Percentiles rank a stretch among this genome's conserved stretches.
These are phyloP conservation scores for Phalera bucephala DNA, from an alignment of 2,888 invertebrate species.

Conservation along the genomic window DNA sequence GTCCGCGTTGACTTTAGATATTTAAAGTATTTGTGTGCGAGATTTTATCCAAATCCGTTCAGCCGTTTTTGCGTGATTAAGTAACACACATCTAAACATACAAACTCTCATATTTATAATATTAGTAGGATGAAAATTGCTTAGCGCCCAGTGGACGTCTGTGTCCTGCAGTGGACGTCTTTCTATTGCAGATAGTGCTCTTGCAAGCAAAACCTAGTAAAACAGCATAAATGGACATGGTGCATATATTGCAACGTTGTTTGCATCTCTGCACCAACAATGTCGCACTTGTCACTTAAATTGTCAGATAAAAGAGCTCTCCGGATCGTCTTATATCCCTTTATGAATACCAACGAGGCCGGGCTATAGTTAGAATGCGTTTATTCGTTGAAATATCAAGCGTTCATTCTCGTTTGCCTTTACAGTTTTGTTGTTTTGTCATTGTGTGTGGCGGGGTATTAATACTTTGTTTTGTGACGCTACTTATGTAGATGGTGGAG, in stretches of 20 bases:
- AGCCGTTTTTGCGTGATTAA: too few relatives aligned
- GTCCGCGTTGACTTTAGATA: too few relatives aligned
- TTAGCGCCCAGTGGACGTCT: too few relatives aligned
- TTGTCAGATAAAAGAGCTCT: slow-evolving; percentile 48
- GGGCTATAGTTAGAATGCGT: slow-evolving; percentile 17
- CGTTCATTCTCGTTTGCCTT: slow-evolving; percentile 18
- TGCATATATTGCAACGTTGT: slow-evolving; percentile 20
- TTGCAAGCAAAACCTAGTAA: too few relatives aligned
- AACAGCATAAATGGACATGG: too few relatives aligned
- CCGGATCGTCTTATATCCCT: slow-evolving; percentile 32
- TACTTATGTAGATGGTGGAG: too few relatives aligned
- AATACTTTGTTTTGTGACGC: neutral
- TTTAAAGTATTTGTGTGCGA: too few relatives aligned
- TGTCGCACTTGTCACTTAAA: slow-evolving; percentile 60
- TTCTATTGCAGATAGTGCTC: too few relatives aligned
- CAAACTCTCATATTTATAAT: slow-evolving; percentile 4
- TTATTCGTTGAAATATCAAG: slow-evolving; percentile 16
- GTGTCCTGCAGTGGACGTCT: too few relatives aligned
- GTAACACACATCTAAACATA: slow-evolving; percentile 2
- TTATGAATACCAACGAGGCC: slow-evolving; percentile 37
- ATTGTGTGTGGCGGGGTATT: slow-evolving; percentile 1
- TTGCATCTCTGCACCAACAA: slow-evolving; percentile 43
- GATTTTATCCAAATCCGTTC: too few relatives aligned
- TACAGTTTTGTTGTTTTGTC: slow-evolving; percentile 18
- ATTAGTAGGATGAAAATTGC: too few relatives aligned